Percentiles rank a stretch among this genome's conserved stretches.
phyloP scores from a whole-genome alignment of 2,797 vertebrate species.

The Phoeniculus purpureus region DNA sequence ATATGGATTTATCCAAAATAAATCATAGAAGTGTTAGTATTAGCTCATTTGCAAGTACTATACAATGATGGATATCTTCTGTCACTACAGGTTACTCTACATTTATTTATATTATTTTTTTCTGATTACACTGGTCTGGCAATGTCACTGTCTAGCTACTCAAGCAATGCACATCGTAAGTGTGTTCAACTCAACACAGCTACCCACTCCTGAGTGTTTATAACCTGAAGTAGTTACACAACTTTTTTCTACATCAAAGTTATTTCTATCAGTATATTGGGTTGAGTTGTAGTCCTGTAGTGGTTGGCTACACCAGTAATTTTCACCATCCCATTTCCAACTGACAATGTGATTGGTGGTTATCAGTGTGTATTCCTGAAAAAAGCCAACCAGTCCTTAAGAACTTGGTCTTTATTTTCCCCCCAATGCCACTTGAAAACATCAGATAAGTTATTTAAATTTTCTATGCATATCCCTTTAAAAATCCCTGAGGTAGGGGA shows the following conservation, averaged over 20 bases:
- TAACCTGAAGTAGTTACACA: no score
- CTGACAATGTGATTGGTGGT: no score
- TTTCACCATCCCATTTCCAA: no score
- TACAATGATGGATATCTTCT: slow-evolving; percentile 34
- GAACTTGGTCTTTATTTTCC: accelerated
- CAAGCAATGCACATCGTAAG: no score
- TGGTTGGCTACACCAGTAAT: no score
- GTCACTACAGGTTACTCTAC: background rate
- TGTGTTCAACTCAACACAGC: no score
- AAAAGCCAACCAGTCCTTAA: background rate
- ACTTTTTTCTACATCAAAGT: no score
- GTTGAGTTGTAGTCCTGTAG: no score
- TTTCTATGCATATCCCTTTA: background rate
- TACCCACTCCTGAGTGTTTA: no score
- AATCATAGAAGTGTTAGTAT: slow-evolving; percentile 71
- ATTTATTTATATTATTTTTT: background rate
- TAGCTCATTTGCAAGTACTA: slow-evolving; percentile 65
- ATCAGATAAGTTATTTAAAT: background rate
- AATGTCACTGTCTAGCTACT: no score
- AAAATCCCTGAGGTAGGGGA: background rate
- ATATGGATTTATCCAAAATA: slow-evolving; percentile 73
- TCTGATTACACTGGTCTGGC: no score
- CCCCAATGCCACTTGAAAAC: background rate
- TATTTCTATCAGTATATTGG: no score
- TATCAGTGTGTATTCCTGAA: background rate